Conservation (phyloP, 92 coral and sea anemone species). For the Porites evermanni region DNA sequence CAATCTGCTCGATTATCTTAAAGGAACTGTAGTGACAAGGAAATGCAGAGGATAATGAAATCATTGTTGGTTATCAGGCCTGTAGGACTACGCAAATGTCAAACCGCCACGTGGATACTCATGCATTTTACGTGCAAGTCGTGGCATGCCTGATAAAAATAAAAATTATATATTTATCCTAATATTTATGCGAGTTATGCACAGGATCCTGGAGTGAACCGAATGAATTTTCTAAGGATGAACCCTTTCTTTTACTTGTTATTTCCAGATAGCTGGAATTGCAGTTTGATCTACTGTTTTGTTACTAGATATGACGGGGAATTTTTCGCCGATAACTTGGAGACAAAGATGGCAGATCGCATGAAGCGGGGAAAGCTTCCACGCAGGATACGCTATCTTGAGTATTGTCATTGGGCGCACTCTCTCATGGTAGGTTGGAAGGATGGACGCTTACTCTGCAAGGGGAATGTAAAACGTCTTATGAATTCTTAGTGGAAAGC, state of each 20-base stretch:
- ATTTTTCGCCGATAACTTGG: background rate
- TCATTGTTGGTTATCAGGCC: background rate
- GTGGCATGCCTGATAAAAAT: conserved; percentile 1
- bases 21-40: background rate
- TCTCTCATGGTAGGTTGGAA: conserved; percentile 26
- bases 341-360: conserved; percentile 7
- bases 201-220: conserved; percentile 16
- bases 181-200: conserved; percentile 6
- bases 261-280: no score
- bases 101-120: no score
- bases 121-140: background rate
- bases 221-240: no score
- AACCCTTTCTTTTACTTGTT: no score
- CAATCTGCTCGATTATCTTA: background rate
- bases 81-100: background rate
- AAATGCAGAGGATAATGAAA: background rate
- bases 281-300: no score
- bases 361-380: conserved; percentile 38
- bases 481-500: no score
- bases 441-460: background rate
- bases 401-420: conserved; percentile 47
- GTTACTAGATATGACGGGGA: no score
- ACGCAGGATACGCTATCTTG: conserved; percentile 22
- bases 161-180: conserved; percentile 1
- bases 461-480: no score